Evolutionary conservation across 2,113 vertebrate species (phyloP).

Genomic region (Phalacrocorax carbo): DNA sequence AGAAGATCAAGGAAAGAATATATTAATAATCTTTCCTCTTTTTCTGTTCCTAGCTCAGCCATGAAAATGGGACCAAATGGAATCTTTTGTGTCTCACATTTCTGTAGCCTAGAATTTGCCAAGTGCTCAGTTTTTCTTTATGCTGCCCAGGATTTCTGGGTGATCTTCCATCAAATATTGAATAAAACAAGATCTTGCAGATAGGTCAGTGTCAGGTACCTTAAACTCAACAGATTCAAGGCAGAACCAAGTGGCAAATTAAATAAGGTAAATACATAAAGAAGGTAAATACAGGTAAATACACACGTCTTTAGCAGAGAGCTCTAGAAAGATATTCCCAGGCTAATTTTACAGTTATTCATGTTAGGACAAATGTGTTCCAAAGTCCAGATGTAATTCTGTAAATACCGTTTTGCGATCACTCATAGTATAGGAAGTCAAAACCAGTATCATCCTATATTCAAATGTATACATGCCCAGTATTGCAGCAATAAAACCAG

Average conservation of each 20-base stretch:
- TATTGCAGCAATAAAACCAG: background rate
- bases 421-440: background rate
- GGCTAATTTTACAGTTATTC: background rate
- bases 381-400: background rate
- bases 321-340: background rate
- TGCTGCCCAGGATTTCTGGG: background rate
- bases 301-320: background rate
- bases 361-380: background rate
- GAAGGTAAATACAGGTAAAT: background rate
- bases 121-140: background rate
- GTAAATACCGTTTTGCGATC: background rate
- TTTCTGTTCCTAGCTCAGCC: background rate
- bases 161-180: background rate
- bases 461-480: background rate
- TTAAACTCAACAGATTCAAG: background rate
- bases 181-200: background rate
- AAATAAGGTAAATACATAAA: background rate
- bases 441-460: background rate
- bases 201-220: background rate
- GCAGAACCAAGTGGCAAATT: background rate
- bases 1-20: background rate
- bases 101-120: background rate
- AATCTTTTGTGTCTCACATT: background rate
- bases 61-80: background rate
- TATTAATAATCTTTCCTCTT: background rate